Evolutionary conservation across 2,797 vertebrate species (phyloP).

Genomic region (Hybognathus amarus): DNA sequence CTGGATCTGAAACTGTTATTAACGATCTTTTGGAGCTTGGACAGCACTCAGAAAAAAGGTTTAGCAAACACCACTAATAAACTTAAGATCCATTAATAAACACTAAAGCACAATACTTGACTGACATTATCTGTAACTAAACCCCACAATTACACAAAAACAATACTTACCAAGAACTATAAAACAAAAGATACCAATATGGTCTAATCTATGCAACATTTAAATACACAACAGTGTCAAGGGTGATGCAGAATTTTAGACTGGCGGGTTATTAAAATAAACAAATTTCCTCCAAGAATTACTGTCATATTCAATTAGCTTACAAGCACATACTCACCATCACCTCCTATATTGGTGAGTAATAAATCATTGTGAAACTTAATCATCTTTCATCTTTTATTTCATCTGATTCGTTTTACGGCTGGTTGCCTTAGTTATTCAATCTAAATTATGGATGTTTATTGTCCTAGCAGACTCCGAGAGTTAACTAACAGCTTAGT

Average conservation of each 20-base stretch:
- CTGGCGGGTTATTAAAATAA: not conserved
- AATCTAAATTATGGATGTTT: slow-evolving; percentile 28
- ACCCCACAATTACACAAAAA: not conserved
- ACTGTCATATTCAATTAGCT: slow-evolving; percentile 17
- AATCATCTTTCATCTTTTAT: slow-evolving; percentile 29
- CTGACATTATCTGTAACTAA: not conserved
- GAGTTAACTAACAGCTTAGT: slow-evolving; percentile 34
- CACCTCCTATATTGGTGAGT: slow-evolving; percentile 4
- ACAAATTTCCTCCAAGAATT: not conserved
- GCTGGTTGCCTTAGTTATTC: slow-evolving; percentile 29
- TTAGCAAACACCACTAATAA: not conserved
- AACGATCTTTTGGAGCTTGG: too few relatives aligned
- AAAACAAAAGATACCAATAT: not conserved
- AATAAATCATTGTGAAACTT: slow-evolving; percentile 24
- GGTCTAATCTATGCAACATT: not conserved
- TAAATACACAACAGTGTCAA: not conserved
- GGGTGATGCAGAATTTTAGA: not conserved
- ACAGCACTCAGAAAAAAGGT: not conserved
- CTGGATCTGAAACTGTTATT: too few relatives aligned
- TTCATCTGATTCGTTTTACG: not conserved
- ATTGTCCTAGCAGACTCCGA: slow-evolving; percentile 5
- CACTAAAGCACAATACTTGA: not conserved
- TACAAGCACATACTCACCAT: not conserved
- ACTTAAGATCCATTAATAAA: not conserved
- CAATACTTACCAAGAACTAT: not conserved